Evolutionary conservation across 2,888 invertebrate genomes (phyloP).

Genomic region (Saturnia pavonia): DNA sequence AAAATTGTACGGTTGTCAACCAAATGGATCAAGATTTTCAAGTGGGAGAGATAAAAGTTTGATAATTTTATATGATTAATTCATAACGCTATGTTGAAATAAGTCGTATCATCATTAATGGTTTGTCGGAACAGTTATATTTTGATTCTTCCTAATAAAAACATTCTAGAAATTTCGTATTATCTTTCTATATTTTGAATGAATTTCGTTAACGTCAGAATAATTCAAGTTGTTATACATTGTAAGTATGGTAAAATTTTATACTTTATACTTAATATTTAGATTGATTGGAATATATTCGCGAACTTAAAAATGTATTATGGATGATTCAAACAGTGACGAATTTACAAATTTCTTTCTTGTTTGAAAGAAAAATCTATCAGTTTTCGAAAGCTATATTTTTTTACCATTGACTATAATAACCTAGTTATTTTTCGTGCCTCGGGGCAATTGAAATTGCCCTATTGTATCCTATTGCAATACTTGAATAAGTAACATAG

Average conservation of each 20-base stretch:
- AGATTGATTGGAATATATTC: too few species aligned
- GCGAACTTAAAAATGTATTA: background rate
- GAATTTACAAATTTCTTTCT: background rate
- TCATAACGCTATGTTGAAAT: constrained; percentile 21
- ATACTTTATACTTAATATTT: background rate
- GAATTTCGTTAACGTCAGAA: background rate
- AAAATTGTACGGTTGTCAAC: constrained; percentile 40
- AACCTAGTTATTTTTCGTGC: background rate
- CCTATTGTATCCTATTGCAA: constrained; percentile 13
- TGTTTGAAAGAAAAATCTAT: background rate
- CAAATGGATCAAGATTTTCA: constrained; percentile 29
- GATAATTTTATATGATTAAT: constrained; percentile 25
- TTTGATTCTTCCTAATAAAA: constrained; percentile 3
- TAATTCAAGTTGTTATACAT: background rate
- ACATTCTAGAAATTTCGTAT: background rate
- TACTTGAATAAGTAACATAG: constrained; percentile 25
- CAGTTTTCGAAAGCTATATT: background rate
- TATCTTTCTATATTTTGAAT: background rate
- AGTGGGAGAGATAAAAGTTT: constrained; percentile 28
- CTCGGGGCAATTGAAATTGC: constrained; percentile 1
- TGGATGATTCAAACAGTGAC: background rate
- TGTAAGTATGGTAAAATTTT: background rate
- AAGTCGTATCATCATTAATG: background rate
- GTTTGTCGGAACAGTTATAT: background rate
- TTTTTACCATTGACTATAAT: too few species aligned